phyloP scores from a whole-genome alignment of 1,140 invertebrate genomes.

The Aphelenchoides avenae region DNA sequence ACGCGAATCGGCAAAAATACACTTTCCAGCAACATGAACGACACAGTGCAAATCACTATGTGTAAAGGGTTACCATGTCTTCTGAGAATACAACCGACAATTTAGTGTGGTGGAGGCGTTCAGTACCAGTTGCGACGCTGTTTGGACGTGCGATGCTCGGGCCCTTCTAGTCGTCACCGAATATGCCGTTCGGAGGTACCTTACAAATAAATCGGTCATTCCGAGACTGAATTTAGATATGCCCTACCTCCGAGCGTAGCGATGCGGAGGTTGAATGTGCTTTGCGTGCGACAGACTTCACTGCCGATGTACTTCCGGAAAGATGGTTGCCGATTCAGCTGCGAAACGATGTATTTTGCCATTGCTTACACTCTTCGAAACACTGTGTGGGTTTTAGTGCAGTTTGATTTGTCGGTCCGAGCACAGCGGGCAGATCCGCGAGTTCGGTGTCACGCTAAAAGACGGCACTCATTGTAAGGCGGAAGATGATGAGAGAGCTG shows the following conservation, averaged over 20 bases:
- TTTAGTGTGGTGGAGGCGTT: slow-evolving; percentile 49
- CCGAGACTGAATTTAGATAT: too few species aligned
- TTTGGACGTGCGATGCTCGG: slow-evolving; percentile 41
- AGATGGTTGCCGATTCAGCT: slow-evolving; percentile 19
- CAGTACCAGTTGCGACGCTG: slow-evolving; percentile 44
- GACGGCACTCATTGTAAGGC: slow-evolving; percentile 75
- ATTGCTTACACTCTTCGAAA: too few species aligned
- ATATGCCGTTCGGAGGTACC: slow-evolving; percentile 9
- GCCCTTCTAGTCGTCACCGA: slow-evolving; percentile 5
- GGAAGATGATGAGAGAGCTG: slow-evolving; percentile 65
- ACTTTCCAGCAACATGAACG: neutral
- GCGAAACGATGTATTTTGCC: slow-evolving; percentile 27
- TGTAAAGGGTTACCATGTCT: too few species aligned
- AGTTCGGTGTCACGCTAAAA: slow-evolving; percentile 64
- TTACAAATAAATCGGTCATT: slow-evolving; percentile 3
- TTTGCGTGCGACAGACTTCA: slow-evolving; percentile 4
- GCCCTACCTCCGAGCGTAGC: too few species aligned
- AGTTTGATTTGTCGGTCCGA: slow-evolving; percentile 7
- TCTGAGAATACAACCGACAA: too few species aligned
- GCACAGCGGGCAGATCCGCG: slow-evolving; percentile 2
- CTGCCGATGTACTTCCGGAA: slow-evolving; percentile 20
- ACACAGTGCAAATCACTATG: slow-evolving; percentile 4
- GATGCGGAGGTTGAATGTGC: slow-evolving; percentile 37
- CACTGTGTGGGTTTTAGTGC: slow-evolving; percentile 17
- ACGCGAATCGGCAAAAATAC: neutral